Base-by-base conservation (phyloP, 2,113 vertebrate species). In the Panthera leo region DNA sequence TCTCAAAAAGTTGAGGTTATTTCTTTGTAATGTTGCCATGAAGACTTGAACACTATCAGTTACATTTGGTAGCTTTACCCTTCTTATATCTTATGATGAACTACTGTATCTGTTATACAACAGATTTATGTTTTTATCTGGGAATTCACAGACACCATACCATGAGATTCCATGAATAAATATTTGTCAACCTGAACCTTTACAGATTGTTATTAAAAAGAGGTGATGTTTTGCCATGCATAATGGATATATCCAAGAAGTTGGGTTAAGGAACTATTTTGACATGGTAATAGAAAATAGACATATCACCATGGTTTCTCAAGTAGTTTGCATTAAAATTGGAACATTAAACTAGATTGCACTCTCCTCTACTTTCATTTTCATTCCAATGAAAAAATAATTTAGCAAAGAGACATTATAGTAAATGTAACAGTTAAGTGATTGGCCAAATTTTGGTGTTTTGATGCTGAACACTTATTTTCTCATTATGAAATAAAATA, bases 321-420 rank as follows among this genome's bases (percentile, higher is more conserved):
- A 76, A 87, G 5, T 86, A 75, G 14, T 94, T 97, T 96, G 4
- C 80, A 84, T 67, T 96, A 89, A 96, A 97, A 95, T 75, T 91
- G 70, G 29, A 85, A 27, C 0, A 65, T 23, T 89, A 80, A 95
- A 92, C 21, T 71, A 73, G 48, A 67, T 23, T 82, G 0, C 8
- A 90, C 70, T 94, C 31, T 73, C 14, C 18, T 78, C 3, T 0
- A 34, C 63, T 97, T 94, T 84, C 48, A 45, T 93, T 95, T 97
- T 39, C 23, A 89, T 95, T 23, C 12, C n/a, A 36, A 2, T 70
- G 58, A 29, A 90, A 63, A 78, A 91, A 85, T 80, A 92, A 91
- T 13, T 93, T 92, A 95, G 89, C 65, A 15, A 85, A 94, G 15
- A 58, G 21, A 90, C 0, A 91, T 86, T 4, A 55, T 1, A 90